Evolutionary conservation across 2,888 invertebrate genomes (phyloP), one percentile per base, ranked within the genome.

Genomic region (Xanthorhoe spadicearia): DNA sequence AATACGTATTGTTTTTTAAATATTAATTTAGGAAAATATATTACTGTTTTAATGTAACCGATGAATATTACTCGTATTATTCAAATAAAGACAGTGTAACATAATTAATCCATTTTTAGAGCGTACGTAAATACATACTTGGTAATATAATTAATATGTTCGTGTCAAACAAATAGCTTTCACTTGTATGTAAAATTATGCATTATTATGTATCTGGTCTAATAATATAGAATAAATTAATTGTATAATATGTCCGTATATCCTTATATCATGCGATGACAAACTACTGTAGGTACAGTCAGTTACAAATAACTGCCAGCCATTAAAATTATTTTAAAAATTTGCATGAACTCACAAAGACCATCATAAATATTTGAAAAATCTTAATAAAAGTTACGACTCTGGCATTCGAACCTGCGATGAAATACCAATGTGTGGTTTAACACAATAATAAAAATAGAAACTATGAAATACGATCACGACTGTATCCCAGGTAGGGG

Each of bases 121-220:
- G 57, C 53, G 57, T 48, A 46, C 57, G n/a, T n/a, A n/a, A n/a
- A n/a, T n/a, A n/a, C n/a, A 58, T 62, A 56, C 53, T 43, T n/a
- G 51, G 32, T n/a, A 46, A 8, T 9, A 10, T 38, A 10, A 1
- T 8, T 8, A 38, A 10, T 35, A 65, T 18, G 48, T 13, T 23
- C 48, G 48, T 61, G 46, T 56, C 23, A 48, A 59, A 17, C 32
- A 50, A 56, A 17, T 46, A 50, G 60, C 65, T 65, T 65, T 65
- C 65, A 48, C 65, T 38, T 10, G 38, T 15, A 52, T 51, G 13
- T 55, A 52, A 57, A 57, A 38, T 38, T 38, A 38, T 38, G 38
- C 38, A 52, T 58, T 54, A 59, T 56, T 55, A 60, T 64, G 64
- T 43, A 60, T 64, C 17, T 7, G 9, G 50, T 64, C 57, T 59